Percentiles rank a stretch among this genome's conserved stretches.
Conservation (phyloP, 2,113 vertebrate genomes). For the Notarius quadriscutis region DNA sequence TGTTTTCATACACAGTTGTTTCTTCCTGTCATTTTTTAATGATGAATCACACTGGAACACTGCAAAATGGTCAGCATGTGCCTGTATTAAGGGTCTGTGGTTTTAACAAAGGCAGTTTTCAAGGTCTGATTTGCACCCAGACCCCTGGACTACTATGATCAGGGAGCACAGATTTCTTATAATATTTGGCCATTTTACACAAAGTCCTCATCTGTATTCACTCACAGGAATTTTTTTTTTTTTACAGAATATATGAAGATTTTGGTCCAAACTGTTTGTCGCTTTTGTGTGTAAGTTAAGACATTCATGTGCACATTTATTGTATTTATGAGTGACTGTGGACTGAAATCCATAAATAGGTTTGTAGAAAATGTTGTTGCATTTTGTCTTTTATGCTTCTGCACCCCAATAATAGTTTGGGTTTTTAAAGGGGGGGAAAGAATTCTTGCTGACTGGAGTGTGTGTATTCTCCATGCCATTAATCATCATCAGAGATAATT, state of each 20-base stretch:
- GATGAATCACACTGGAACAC: slow-evolving; percentile 5
- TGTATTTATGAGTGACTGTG: slow-evolving; percentile 22
- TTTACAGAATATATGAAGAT: background rate
- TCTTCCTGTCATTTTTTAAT: slow-evolving; percentile 24
- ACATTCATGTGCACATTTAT: slow-evolving; percentile 14
- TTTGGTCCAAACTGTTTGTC: background rate
- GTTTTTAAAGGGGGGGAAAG: background rate
- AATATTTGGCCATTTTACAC: background rate
- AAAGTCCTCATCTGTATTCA: background rate
- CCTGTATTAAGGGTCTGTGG: background rate
- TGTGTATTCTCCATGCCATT: background rate
- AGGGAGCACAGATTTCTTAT: background rate
- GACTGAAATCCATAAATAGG: slow-evolving; percentile 30
- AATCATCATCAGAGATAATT: background rate
- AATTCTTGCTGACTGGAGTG: background rate
- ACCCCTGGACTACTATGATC: background rate
- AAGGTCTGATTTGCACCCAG: background rate
- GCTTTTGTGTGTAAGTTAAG: slow-evolving; percentile 38
- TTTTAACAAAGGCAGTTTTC: slow-evolving; percentile 19
- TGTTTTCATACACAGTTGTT: background rate
- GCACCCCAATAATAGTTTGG: background rate
- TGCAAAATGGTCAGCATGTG: background rate
- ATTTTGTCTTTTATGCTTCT: background rate
- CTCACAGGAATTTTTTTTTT: background rate
- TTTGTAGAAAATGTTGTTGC: slow-evolving; percentile 25